Conservation (phyloP, 2,888 invertebrate genomes). For the Pantelozetes paolii region DNA sequence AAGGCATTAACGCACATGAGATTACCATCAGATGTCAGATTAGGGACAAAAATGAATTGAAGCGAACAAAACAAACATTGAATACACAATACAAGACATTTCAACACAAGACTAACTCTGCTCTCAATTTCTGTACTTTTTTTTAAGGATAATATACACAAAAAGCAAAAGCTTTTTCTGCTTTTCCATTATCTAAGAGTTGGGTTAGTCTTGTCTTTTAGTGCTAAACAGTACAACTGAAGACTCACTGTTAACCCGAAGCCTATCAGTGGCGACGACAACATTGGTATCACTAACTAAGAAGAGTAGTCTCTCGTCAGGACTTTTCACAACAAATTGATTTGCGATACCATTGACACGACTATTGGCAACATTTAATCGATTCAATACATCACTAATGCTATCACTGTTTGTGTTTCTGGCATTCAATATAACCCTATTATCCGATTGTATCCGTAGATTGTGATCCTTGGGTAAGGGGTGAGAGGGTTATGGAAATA, state of each 20-base stretch:
- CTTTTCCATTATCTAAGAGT: neutral
- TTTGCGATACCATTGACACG: conserved; percentile 40
- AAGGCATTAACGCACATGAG: neutral
- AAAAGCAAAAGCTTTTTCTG: neutral
- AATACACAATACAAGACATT: neutral
- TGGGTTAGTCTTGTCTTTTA: neutral
- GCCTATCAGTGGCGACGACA: conserved; percentile 69
- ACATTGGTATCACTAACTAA: conserved; percentile 68
- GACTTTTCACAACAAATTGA: conserved; percentile 43
- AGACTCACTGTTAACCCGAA: conserved; percentile 61
- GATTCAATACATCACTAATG: conserved; percentile 19
- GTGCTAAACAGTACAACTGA: too few species aligned
- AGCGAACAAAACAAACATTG: neutral
- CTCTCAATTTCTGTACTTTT: neutral
- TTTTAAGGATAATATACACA: neutral
- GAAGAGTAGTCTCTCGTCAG: conserved; percentile 38
- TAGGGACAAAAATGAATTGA: neutral
- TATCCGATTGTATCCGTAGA: conserved; percentile 26
- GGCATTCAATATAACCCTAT: conserved; percentile 6
- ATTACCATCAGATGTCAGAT: conserved; percentile 32
- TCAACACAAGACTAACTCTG: neutral
- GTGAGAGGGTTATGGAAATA: too few species aligned
- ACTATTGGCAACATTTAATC: conserved; percentile 20
- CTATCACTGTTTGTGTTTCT: neutral
- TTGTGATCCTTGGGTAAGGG: neutral